These are phyloP conservation scores for Rousettus leschenaultii DNA, from an alignment of 2,113 vertebrate genomes.

Conservation along the genomic window DNA sequence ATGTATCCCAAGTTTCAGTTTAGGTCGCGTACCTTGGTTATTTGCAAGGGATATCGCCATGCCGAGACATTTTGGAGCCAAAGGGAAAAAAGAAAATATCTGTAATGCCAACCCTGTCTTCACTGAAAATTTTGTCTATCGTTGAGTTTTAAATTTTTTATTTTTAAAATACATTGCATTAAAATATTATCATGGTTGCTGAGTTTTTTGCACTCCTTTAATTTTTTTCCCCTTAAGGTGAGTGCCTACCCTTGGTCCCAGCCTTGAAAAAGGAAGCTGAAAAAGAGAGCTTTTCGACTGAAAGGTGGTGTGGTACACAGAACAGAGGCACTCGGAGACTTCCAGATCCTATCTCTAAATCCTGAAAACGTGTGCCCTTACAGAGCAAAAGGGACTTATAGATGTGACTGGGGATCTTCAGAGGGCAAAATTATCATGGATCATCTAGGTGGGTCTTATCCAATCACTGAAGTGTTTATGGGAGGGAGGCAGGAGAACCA, in stretches of 20 bases:
- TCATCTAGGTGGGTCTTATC: background rate
- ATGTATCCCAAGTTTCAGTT: accelerated
- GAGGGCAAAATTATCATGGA: background rate
- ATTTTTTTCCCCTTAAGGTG: background rate
- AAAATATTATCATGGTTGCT: background rate
- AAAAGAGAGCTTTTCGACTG: background rate
- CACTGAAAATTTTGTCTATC: background rate
- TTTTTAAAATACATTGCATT: background rate
- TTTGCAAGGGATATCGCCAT: accelerated
- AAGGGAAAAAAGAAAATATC: background rate
- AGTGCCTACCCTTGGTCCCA: no score
- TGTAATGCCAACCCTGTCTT: background rate
- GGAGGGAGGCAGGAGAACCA: background rate
- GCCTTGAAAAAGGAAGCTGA: background rate
- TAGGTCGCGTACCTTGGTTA: background rate
- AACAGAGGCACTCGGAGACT: accelerated
- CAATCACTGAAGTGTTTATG: no score
- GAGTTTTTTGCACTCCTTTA: background rate
- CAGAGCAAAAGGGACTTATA: background rate
- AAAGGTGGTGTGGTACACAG: accelerated
- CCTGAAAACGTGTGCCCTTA: background rate
- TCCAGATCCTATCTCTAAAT: background rate
- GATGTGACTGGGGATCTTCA: background rate
- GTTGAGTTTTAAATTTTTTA: background rate
- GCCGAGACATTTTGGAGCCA: background rate